Evolutionary conservation across 2,113 vertebrate species (phyloP), one percentile per base, ranked within the genome.

Genomic region (Guaruba guarouba): DNA sequence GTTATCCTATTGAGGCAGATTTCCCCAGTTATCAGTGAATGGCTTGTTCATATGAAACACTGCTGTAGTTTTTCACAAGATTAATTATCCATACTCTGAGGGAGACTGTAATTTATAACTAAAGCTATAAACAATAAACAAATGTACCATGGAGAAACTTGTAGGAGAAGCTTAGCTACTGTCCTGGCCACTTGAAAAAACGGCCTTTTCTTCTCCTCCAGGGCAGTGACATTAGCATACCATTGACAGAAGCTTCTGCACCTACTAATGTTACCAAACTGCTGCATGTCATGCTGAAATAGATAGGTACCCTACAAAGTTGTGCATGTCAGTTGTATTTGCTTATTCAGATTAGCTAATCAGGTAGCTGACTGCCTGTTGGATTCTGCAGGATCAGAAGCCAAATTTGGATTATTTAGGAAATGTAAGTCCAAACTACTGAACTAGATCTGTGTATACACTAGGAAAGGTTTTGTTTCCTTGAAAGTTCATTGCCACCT

Each of bases 1-100:
- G 93, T 95, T 93, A 93, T 79, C 86, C 86, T 93, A 39, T 82
- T 93, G 95, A 93, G 81, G 91, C 81, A 95, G 88, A 93, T 94
- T 96, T 97, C 82, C 86, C 88, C 92, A 94, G 71, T 82, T 95
- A 88, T 52, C 88, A 93, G 86, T 62, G 81, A 85, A 76, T 35
- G 92, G 49, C 54, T 93, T 96, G 86, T 95, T 93, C 88, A 8
- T 76, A 79, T 3, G n/a, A 73, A 92, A 91, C 95, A 94, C 52
- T 68, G 57, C 74, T 51, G 77, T 82, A 84, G 84, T 92, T 95
- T 92, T 95, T 83, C 74, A 76, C 39, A 39, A 90, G 85, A 92
- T 94, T 83, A 94, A 95, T 96, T 96, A 96, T 85, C 79, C 93
- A 61, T 95, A 94, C 76, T 96, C 88, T 35, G 44, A 92, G 29